Percentiles rank a stretch among this genome's conserved stretches.
Evolutionary conservation across 2,113 vertebrate species (phyloP).

Genomic region (Gobius niger): DNA sequence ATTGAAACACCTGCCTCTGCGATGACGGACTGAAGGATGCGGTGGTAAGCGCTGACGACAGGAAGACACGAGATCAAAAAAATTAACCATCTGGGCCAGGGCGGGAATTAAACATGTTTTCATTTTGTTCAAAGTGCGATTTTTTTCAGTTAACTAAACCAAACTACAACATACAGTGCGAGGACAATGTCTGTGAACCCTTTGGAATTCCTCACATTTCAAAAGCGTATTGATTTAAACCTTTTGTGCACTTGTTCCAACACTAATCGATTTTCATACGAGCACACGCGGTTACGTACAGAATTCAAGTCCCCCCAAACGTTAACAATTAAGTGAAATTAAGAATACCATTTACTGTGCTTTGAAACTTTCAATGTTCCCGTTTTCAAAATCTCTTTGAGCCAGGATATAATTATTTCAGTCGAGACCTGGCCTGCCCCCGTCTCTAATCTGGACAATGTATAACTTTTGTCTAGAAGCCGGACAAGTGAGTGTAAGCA

Average conservation of each 20-base stretch:
- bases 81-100: background rate
- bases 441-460: constrained; percentile 24
- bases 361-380: background rate
- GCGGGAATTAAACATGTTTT: no score
- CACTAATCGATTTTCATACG: no score
- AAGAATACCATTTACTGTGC: background rate
- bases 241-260: no score
- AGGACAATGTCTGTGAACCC: no score
- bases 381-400: background rate
- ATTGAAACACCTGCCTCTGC: constrained; percentile 69
- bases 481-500: constrained; percentile 57
- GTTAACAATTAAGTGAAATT: background rate
- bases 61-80: background rate
- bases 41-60: background rate
- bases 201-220: no score
- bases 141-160: no score
- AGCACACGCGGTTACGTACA: background rate
- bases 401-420: background rate
- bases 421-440: constrained; percentile 15
- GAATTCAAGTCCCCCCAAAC: background rate
- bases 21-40: constrained; percentile 25
- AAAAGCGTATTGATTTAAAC: no score
- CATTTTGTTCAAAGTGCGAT: no score
- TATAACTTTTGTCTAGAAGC: constrained; percentile 43
- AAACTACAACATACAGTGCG: no score